Evolutionary conservation across 2,888 invertebrate species (phyloP).

Genomic region (Aphidius colemani): DNA sequence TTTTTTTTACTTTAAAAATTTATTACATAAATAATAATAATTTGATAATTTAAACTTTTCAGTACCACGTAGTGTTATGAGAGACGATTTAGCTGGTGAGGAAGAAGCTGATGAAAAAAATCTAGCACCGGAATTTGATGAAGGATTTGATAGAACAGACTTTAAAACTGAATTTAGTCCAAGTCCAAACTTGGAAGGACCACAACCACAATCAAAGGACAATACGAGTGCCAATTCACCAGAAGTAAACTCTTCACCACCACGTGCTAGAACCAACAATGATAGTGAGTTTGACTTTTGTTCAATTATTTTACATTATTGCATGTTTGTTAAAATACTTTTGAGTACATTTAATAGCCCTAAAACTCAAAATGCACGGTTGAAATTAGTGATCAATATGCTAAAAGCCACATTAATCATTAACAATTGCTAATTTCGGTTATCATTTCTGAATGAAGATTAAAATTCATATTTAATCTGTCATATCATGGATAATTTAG

Average conservation of each 20-base stretch:
- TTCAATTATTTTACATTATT: background rate
- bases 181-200: slow-evolving; percentile 59
- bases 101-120: slow-evolving; percentile 77
- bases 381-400: too few species aligned
- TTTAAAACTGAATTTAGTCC: slow-evolving; percentile 60
- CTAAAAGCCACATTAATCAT: too few species aligned
- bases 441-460: too few species aligned
- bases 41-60: slow-evolving; percentile 37
- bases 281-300: slow-evolving; percentile 48
- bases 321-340: slow-evolving; percentile 13
- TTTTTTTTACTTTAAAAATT: background rate
- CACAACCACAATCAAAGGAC: slow-evolving; percentile 54
- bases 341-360: too few species aligned
- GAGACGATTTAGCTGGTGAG: slow-evolving; percentile 80
- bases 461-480: too few species aligned
- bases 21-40: slow-evolving; percentile 4
- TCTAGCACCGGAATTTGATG: slow-evolving; percentile 53
- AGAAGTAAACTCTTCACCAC: slow-evolving; percentile 54
- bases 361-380: too few species aligned
- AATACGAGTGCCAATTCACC: slow-evolving; percentile 48
- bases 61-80: slow-evolving; percentile 84
- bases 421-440: too few species aligned
- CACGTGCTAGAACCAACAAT: slow-evolving; percentile 55
- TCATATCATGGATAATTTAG: too few species aligned
- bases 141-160: slow-evolving; percentile 61